phyloP scores from a whole-genome alignment of 1,140 invertebrate genomes.

The Brachystomella parvula region DNA sequence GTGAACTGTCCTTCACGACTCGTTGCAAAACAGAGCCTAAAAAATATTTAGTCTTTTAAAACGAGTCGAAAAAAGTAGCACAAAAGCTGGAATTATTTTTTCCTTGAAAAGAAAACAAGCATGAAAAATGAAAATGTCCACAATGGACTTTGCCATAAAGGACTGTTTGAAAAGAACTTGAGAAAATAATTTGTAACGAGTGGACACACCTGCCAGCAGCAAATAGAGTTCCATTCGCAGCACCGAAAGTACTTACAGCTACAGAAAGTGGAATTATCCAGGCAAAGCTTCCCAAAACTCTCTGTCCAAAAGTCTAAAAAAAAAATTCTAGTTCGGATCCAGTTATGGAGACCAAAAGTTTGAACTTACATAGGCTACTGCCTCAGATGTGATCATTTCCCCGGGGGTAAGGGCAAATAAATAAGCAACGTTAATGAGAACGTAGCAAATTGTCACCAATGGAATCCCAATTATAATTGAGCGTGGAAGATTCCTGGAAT shows the following conservation, averaged over 20 bases:
- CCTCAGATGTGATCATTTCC: conserved; percentile 77
- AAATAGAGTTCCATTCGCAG: conserved; percentile 92
- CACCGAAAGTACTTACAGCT: conserved; percentile 92
- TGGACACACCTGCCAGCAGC: conserved; percentile 64
- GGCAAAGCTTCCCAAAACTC: conserved; percentile 37
- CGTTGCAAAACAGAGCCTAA: conserved; percentile 83
- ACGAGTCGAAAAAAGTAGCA: neutral
- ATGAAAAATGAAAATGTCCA: too few relatives aligned
- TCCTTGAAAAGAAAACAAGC: too few relatives aligned
- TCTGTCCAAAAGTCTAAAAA: conserved; percentile 12
- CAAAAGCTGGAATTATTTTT: neutral
- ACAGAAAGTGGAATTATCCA: conserved; percentile 93
- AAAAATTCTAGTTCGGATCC: neutral
- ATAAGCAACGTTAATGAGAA: conserved; percentile 92
- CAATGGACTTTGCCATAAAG: too few relatives aligned
- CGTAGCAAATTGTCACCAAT: conserved; percentile 89
- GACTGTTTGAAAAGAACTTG: neutral
- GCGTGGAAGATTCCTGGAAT: conserved; percentile 76
- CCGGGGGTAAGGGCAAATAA: conserved; percentile 88
- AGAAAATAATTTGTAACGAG: conserved; percentile 7
- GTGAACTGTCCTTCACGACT: conserved; percentile 88
- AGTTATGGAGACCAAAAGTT: neutral
- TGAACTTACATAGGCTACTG: conserved; percentile 79
- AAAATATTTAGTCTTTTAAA: conserved; percentile 23
- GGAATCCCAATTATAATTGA: conserved; percentile 95